A percentile compares a stretch with the other conserved stretches of the same genome.
phyloP scores from a whole-genome alignment of 1,140 invertebrate genomes.

The Coenobita brevimanus region DNA sequence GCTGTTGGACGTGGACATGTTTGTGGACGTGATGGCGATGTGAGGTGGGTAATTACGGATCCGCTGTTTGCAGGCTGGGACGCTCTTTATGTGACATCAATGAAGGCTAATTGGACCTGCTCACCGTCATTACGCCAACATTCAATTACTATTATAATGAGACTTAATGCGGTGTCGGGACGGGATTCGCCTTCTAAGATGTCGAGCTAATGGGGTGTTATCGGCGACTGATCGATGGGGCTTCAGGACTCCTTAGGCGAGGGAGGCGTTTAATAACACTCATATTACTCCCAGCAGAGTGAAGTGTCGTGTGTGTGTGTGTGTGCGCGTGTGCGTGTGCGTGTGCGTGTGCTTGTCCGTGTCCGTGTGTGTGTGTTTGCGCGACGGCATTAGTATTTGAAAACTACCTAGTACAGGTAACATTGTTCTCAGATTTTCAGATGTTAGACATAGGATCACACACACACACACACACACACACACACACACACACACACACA shows the following conservation, averaged over 20 bases:
- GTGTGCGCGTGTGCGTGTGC: no score
- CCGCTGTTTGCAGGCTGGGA: conserved; percentile 47
- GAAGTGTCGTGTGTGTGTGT: no score
- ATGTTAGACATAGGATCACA: neutral
- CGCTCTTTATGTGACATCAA: conserved; percentile 62
- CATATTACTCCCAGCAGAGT: neutral
- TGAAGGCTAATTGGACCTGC: conserved; percentile 59
- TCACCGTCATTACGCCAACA: conserved; percentile 58
- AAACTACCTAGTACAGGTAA: neutral
- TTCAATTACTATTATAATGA: conserved; percentile 65
- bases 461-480: neutral
- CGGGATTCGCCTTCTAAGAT: conserved; percentile 24
- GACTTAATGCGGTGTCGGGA: conserved; percentile 48
- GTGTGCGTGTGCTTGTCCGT: no score
- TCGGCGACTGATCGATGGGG: conserved; percentile 17
- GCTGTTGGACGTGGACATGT: conserved; percentile 39
- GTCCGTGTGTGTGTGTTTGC: no score
- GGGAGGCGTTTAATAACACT: neutral
- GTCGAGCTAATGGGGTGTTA: conserved; percentile 9
- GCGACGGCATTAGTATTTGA: neutral
- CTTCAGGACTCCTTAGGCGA: neutral
- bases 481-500: conserved; percentile 14
- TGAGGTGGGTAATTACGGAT: conserved; percentile 17
- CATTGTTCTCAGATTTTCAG: neutral
- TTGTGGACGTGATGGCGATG: conserved; percentile 13